A percentile compares a stretch with the other conserved stretches of the same genome.
Conservation (phyloP, 2,888 invertebrate genomes). For the Creontiades dilutus region DNA sequence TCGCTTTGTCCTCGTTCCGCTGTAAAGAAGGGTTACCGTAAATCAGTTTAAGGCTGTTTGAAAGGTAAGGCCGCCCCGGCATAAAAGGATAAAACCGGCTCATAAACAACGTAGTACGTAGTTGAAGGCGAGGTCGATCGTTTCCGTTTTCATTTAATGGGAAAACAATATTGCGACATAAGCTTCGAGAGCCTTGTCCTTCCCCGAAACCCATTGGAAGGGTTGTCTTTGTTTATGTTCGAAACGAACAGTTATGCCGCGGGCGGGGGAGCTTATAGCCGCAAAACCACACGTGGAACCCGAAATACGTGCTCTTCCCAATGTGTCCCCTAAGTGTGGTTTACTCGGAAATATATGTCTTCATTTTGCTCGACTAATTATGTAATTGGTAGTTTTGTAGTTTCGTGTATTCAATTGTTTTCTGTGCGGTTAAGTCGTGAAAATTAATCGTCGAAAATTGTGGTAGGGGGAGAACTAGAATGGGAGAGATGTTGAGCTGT, state of each 20-base stretch:
- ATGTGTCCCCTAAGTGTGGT: neutral
- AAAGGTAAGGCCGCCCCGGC: conserved; percentile 41
- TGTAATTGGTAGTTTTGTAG: too few relatives aligned
- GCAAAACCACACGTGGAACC: neutral
- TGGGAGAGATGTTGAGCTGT: too few relatives aligned
- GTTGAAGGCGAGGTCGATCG: conserved; percentile 34
- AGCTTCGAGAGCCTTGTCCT: conserved; percentile 54
- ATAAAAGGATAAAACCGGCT: conserved; percentile 53
- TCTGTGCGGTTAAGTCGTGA: too few relatives aligned
- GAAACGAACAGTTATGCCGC: conserved; percentile 9
- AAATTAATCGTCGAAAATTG: too few relatives aligned
- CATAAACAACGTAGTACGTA: conserved; percentile 62
- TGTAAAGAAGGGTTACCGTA: conserved; percentile 50
- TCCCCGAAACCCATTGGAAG: neutral
- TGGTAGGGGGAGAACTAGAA: too few relatives aligned
- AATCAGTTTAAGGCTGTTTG: conserved; percentile 61
- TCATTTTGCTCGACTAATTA: too few relatives aligned
- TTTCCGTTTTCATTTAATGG: conserved; percentile 67
- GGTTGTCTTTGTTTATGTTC: conserved; percentile 37
- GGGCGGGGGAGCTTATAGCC: neutral
- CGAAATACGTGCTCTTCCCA: neutral
- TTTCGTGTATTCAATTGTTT: too few relatives aligned
- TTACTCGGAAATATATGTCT: neutral
- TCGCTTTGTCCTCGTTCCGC: conserved; percentile 46
- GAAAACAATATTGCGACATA: conserved; percentile 69